Evolutionary conservation across 2,888 invertebrate species (phyloP).

Genomic region (Tubulanus polymorphus): DNA sequence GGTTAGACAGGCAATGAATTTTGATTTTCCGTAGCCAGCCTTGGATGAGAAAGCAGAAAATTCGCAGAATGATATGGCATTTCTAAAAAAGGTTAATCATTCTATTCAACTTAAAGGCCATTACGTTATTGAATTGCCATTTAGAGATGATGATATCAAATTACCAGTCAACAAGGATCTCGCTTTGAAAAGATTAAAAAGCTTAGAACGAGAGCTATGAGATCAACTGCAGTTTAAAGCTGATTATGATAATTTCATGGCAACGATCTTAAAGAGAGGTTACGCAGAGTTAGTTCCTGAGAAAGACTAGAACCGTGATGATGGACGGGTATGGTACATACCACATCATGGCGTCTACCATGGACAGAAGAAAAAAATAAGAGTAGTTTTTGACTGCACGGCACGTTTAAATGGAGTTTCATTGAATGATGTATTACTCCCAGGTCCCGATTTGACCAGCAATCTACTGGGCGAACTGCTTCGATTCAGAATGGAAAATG

Average conservation of each 20-base stretch:
- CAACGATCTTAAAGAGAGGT: not conserved
- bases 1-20: no score
- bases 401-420: conserved; percentile 1
- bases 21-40: no score
- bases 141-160: no score
- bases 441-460: not conserved
- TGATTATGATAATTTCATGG: not conserved
- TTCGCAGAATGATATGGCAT: conserved; percentile 2
- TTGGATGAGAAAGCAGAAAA: no score
- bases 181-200: not conserved
- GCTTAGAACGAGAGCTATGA: not conserved
- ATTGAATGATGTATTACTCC: conserved; percentile 1
- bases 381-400: conserved; percentile 16
- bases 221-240: not conserved
- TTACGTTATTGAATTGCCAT: no score
- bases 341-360: conserved; percentile 6
- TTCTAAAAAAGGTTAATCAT: conserved; percentile 1
- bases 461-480: not conserved
- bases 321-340: conserved; percentile 5
- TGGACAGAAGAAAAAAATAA: conserved; percentile 2
- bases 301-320: not conserved
- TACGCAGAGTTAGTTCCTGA: conserved; percentile 1
- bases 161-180: not conserved
- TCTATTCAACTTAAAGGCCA: no score
- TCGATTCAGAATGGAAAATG: not conserved